Evolutionary conservation across 2,797 vertebrate genomes (phyloP), one percentile per base, ranked within the genome.

Genomic region (Otus scops): DNA sequence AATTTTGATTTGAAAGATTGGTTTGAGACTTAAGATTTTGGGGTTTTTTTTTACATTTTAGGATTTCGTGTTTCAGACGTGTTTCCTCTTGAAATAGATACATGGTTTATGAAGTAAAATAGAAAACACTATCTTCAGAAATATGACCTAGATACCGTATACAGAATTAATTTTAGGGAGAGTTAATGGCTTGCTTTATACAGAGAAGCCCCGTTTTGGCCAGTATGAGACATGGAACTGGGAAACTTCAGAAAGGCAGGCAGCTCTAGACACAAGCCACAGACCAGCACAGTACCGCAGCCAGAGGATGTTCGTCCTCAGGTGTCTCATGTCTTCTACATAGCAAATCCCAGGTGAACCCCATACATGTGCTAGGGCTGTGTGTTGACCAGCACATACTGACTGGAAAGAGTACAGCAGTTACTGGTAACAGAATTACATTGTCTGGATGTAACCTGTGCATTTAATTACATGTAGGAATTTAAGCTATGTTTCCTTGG

Each of bases 261-360:
- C 81, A 74, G 43, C 69, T 48, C 32, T 15, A 53, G 54, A 73
- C 71, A 57, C 76, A 76, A 56, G 23, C 15, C 54, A 18, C 13
- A 4, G 59, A 34, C 13, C 50, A 53, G 32, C 34, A 18, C 28
- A 69, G 43, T 24, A 38, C 11, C 54, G 53, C 28, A 23, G 23
- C 14, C 2, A 3, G 3, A 73, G 41, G 75, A 54, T n/a, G 32
- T 22, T 67, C 59, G 48, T 74, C 45, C n/a, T 45, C 0, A 1
- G 39, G 19, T 83, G 27, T 54, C 56, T 77, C n/a, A 8, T 16
- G 19, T 41, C 27, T 34, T 16, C 15, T 36, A 7, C 23, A 19
- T 5, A 22, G 53, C 6, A 48, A 77, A 57, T 71, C 59, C 63
- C 3, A 1, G 45, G 32, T 45, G 75, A 89, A 54, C 22, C 30